Percentiles rank a stretch among this genome's conserved stretches.
These are phyloP conservation scores for Zenarchopterus dispar DNA, from an alignment of 2,797 vertebrate species.

Conservation along the genomic window DNA sequence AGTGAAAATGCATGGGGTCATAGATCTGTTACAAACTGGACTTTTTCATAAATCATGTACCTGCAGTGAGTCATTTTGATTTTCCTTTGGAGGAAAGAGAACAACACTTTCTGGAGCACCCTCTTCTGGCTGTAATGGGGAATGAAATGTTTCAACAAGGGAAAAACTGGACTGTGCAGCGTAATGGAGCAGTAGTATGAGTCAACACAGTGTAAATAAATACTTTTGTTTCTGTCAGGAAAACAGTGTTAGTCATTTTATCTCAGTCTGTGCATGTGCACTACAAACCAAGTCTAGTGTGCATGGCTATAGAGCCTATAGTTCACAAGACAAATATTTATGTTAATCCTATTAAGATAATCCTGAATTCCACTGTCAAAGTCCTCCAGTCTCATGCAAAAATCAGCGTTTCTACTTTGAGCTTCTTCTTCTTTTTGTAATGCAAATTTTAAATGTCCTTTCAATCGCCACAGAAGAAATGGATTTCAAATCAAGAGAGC, in stretches of 20 bases:
- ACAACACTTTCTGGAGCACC: slow-evolving; percentile 76
- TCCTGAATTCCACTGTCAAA: slow-evolving; percentile 60
- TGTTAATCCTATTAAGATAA: slow-evolving; percentile 78
- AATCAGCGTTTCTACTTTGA: background rate
- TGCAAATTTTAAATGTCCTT: too few species aligned
- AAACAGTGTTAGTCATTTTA: slow-evolving; percentile 16
- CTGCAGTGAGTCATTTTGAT: slow-evolving; percentile 59
- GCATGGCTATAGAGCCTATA: slow-evolving; percentile 22
- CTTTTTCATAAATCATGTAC: slow-evolving; percentile 36
- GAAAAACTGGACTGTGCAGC: background rate
- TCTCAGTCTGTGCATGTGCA: background rate
- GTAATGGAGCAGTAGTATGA: background rate
- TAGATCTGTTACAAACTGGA: slow-evolving; percentile 1
- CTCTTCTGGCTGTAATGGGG: slow-evolving; percentile 82
- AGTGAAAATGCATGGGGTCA: too few species aligned
- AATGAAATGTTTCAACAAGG: slow-evolving; percentile 38
- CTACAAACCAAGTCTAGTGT: background rate
- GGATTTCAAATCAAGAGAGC: background rate
- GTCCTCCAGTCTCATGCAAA: slow-evolving; percentile 44
- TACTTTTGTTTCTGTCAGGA: slow-evolving; percentile 4
- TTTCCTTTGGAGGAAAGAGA: slow-evolving; percentile 77
- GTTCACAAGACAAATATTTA: slow-evolving; percentile 55
- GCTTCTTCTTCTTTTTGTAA: background rate
- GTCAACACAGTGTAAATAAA: slow-evolving; percentile 10
- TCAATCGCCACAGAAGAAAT: background rate